These are phyloP conservation scores for Nomada ferruginata DNA, from an alignment of 2,888 invertebrate species.

Conservation along the genomic window DNA sequence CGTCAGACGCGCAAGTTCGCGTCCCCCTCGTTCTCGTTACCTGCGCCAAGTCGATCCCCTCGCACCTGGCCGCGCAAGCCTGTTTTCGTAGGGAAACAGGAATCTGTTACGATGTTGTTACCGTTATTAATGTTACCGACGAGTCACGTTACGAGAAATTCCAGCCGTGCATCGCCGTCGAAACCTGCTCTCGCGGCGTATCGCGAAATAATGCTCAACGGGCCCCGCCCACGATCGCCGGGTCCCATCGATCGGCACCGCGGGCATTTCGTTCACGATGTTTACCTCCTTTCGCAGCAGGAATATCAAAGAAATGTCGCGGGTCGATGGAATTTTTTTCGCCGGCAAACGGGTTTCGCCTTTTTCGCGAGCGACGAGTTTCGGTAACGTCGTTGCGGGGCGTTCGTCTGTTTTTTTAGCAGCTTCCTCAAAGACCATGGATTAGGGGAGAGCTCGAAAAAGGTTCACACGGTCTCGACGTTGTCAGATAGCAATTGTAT, in stretches of 20 bases:
- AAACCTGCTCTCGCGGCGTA: conserved; percentile 59
- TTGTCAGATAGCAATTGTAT: too few relatives aligned
- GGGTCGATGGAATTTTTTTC: not conserved
- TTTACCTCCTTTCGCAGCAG: conserved; percentile 8
- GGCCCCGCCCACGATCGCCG: conserved; percentile 57
- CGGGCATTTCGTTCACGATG: not conserved
- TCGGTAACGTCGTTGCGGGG: not conserved
- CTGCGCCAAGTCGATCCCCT: conserved; percentile 16
- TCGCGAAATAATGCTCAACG: conserved; percentile 66
- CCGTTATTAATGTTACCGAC: conserved; percentile 67
- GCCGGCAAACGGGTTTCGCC: not conserved
- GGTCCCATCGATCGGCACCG: conserved; percentile 61
- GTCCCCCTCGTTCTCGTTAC: conserved; percentile 9
- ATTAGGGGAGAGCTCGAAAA: too few relatives aligned
- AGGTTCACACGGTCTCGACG: too few relatives aligned
- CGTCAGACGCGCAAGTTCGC: not conserved
- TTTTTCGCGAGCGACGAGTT: not conserved
- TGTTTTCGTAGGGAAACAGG: conserved; percentile 56
- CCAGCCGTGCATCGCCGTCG: conserved; percentile 47
- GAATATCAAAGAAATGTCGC: not conserved
- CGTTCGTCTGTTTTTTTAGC: not conserved
- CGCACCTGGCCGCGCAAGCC: not conserved
- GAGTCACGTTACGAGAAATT: conserved; percentile 62
- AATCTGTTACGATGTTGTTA: conserved; percentile 62
- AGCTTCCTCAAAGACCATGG: not conserved